These are phyloP conservation scores for Dicaeum eximium DNA, from an alignment of 2,113 vertebrate species.

Conservation along the genomic window DNA sequence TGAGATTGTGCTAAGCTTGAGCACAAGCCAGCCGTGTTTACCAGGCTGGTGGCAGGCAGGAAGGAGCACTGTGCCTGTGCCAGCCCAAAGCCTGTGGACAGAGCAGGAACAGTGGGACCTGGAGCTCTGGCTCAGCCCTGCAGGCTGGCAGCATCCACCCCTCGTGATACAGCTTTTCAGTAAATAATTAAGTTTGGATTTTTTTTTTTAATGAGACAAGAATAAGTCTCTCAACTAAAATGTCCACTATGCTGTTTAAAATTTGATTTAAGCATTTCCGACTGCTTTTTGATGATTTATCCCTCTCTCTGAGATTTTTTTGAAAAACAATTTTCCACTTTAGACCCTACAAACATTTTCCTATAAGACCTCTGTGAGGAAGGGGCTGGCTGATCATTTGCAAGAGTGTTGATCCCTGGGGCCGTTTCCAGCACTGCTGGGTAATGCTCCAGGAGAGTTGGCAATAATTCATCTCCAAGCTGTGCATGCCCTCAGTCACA, in stretches of 20 bases:
- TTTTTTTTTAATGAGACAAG: neutral
- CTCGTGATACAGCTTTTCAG: neutral
- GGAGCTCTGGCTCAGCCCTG: neutral
- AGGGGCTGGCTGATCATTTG: neutral
- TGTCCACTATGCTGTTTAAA: neutral
- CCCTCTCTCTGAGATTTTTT: neutral
- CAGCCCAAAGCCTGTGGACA: neutral
- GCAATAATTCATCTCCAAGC: neutral
- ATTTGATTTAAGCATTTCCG: neutral
- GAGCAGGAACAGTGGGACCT: neutral
- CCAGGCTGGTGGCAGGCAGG: neutral
- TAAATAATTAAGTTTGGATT: neutral
- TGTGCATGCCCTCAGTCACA: neutral
- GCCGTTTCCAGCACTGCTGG: neutral
- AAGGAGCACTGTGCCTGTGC: neutral
- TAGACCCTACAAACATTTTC: neutral
- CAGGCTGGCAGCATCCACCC: accelerated
- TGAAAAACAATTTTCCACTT: neutral
- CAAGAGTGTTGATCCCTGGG: neutral
- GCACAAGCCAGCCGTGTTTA: neutral
- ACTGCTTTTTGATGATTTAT: neutral
- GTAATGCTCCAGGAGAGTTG: neutral
- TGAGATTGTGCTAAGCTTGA: neutral
- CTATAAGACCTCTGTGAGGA: neutral
- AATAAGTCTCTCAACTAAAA: neutral